phyloP scores from a whole-genome alignment of 2,113 vertebrate genomes.

The Numenius arquata region DNA sequence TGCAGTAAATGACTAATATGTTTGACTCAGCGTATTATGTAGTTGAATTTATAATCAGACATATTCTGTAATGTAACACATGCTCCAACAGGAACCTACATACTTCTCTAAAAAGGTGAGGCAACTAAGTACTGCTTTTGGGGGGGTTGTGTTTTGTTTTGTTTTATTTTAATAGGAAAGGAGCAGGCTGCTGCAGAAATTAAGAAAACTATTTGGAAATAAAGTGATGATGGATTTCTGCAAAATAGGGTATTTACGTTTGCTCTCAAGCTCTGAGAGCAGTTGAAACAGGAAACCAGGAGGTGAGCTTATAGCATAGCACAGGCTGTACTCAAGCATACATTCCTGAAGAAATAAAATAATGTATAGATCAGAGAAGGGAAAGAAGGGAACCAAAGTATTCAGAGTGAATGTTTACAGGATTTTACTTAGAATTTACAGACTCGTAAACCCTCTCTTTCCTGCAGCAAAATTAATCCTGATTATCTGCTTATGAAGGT shows the following conservation, averaged over 20 bases:
- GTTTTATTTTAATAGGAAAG: background rate
- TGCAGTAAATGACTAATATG: background rate
- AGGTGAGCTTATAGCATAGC: background rate
- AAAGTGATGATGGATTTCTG: background rate
- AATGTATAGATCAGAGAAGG: background rate
- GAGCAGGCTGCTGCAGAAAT: background rate
- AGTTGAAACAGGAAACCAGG: background rate
- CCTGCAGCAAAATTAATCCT: conserved; percentile 1
- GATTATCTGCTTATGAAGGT: background rate
- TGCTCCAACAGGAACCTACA: background rate
- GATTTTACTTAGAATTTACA: background rate
- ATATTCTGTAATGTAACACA: background rate
- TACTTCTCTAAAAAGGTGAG: background rate
- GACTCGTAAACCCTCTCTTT: background rate
- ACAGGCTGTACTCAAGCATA: background rate
- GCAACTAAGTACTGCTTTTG: background rate
- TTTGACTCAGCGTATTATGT: background rate
- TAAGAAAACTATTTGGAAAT: background rate
- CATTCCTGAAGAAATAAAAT: background rate
- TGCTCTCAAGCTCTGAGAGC: background rate
- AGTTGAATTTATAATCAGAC: background rate
- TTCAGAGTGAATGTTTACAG: background rate
- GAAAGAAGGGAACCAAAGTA: background rate
- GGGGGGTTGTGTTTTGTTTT: background rate
- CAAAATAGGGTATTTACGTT: background rate